Evolutionary conservation across 1,140 invertebrate genomes (phyloP), one percentile per base, ranked within the genome.

Genomic region (Heliothis subflexa): DNA sequence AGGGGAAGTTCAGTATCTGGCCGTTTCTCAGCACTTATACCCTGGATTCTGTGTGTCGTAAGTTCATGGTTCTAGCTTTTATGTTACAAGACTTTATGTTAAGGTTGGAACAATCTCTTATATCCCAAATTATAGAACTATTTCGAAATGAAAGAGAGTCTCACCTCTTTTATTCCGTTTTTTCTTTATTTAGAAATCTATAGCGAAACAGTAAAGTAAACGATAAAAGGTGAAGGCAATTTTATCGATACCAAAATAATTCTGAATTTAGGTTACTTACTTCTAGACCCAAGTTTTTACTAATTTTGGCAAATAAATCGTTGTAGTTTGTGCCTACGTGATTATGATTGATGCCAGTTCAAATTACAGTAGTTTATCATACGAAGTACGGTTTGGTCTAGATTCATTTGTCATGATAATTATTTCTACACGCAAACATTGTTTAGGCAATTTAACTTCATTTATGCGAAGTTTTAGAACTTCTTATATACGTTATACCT

Each of bases 1-100:
- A 70, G 4, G 83, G 79, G 14, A 74, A 73, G 5, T 88, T 91
- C 62, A 86, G 79, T 28, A 68, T 88, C 3, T 93, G 86, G 87
- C 86, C 89, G 0, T 90, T 81, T 52, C 18, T 93, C 1, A 89
- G 85, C 71, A 82, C 86, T 0, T 93, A 93, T 61, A 89, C 93
- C 5, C 78, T 93, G 14, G 90, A 93, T 78, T 89, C 91, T 10
- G 90, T 94, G 12, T 90, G 87, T 81, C 91, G 92, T 94, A 83
- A 84, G 89, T 85, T 25, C 5, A 9, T 78, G 21, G 14, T 61
- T 74, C 57, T 12, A 66, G 0, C 45, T 21, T n/a, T 66, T 62
- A 57, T 13, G 2, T 11, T 59, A 3, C 28, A 33, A 40, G 33
- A 40, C 5, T 33, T 33, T 2, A 33, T 33, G 33, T 0, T 33